Base-by-base conservation (phyloP, 2,888 invertebrate genomes). In the Eristalis pertinax region DNA sequence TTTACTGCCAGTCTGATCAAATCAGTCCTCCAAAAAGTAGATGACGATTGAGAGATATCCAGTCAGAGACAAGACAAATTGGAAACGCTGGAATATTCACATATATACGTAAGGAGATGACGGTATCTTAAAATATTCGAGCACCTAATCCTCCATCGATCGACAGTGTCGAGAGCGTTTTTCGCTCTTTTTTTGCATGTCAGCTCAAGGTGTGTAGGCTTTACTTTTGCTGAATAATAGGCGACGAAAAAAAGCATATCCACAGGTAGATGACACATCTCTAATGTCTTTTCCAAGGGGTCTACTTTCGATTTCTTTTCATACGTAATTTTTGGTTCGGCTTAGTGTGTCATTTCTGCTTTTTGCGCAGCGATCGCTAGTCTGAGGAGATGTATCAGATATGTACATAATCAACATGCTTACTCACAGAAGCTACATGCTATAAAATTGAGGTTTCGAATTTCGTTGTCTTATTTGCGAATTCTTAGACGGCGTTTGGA, bases 181-280 rank as follows among this genome's bases (percentile, higher is more conserved):
- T 26, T 56, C 26, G 24, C 22, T 24, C 13, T 56, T 63, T 43
- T 32, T 81, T 74, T 81, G 29, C 68, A 32, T 50, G 50, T 50
- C 50, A 19, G 60, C 24, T 29, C 32, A 60, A 73, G 72, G 72
- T 81, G 69, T 81, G 68, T 80, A 80, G 81, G 68, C 74, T 75
- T 68, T n/a, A 50, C 26, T 24, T 26, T 81, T 63, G 74, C 69
- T 63, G 63, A 75, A 62, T 63, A 68, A 76, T 58, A 60, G 64
- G 64, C 29, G 35, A 65, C 19, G 64, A 65, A 65, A 38, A 65
- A 65, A 38, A 65, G 64, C 22, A 35, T 38, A 5, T 13, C 38
- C 13, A 62, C 75, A 81, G 77, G 83, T 77, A 85, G 72, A 68
- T 81, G 85, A 85, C 73, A 69, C 81, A 85, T 81, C 64, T 73